Conservation (phyloP, 2,888 invertebrate genomes). For the Meandrusa payeni region DNA sequence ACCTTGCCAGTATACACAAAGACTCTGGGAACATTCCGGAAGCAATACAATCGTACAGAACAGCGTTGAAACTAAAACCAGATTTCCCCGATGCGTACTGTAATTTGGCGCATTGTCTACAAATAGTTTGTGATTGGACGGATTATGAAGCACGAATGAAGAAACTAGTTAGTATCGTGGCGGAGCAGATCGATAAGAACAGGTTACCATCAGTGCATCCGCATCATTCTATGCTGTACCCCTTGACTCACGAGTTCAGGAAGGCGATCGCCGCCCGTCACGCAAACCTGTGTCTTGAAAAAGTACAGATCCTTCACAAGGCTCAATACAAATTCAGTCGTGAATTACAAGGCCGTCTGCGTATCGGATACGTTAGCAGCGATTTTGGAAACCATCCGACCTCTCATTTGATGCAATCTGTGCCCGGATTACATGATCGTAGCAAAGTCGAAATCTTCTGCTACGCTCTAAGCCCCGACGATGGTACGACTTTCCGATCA, state of each 20-base stretch:
- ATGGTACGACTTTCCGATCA: conserved; percentile 98
- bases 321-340: conserved; percentile 90
- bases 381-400: conserved; percentile 99
- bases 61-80: conserved; percentile 97
- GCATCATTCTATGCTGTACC: conserved; percentile 99
- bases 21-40: conserved; percentile 99
- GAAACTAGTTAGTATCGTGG: conserved; percentile 96
- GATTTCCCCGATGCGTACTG: conserved; percentile 99
- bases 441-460: conserved; percentile 94
- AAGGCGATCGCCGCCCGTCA: conserved; percentile 98
- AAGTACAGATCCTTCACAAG: conserved; percentile 97
- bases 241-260: conserved; percentile 95
- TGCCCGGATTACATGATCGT: conserved; percentile 96
- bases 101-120: conserved; percentile 98
- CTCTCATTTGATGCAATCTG: conserved; percentile 99
- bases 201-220: conserved; percentile 99
- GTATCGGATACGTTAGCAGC: conserved; percentile 98
- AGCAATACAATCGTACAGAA: conserved; percentile 98
- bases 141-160: conserved; percentile 99
- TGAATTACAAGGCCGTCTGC: conserved; percentile 86
- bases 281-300: conserved; percentile 98
- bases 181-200: conserved; percentile 98
- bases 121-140: conserved; percentile 99
- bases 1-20: conserved; percentile 99
- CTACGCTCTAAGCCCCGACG: conserved; percentile 97